Evolutionary conservation across 2,797 vertebrate species (phyloP), one percentile per base, ranked within the genome.

Genomic region (Danio albolineatus): DNA sequence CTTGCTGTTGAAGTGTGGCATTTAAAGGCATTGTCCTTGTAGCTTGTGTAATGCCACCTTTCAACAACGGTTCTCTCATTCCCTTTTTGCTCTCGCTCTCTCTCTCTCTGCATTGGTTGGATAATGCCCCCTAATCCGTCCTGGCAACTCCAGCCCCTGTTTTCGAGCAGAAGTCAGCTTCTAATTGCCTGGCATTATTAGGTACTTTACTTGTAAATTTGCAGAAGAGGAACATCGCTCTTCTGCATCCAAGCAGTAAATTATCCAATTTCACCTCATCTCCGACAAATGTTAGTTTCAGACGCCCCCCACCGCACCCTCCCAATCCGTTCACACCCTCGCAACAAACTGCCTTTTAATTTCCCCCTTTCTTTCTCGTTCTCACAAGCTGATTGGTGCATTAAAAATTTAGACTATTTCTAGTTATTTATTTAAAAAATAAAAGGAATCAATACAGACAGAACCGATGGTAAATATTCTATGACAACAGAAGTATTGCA

Each of bases 181-280:
- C 91, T 94, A 94, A 94, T 93, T 93, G 91, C 91, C 86, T 90
- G 89, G 89, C 91, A 93, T 94, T 94, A 94, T 93, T 92, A 91
- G 90, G 88, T 91, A 91, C 93, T 94, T 94, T 93, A 92, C 90
- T 93, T 93, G 92, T 94, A 93, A 92, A 94, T 94, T 92, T 92
- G 88, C 90, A 92, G 91, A 91, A 90, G 89, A 92, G 89, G 90
- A 91, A 91, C 90, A 92, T 91, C 89, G 87, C 90, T 93, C 91
- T 92, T 91, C 91, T 91, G 91, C 91, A 94, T 90, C 93, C 92
- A 94, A 93, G 92, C 93, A 93, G 92, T 91, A 94, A 94, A 95
- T 94, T 84, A 94, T 92, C 92, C 90, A 91, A 92, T 94, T 94
- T 86, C 92, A 88, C 90, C 90, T 93, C 91, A 91, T 92, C 92